phyloP scores from a whole-genome alignment of 2,888 invertebrate genomes.

The Drosophila mettleri region DNA sequence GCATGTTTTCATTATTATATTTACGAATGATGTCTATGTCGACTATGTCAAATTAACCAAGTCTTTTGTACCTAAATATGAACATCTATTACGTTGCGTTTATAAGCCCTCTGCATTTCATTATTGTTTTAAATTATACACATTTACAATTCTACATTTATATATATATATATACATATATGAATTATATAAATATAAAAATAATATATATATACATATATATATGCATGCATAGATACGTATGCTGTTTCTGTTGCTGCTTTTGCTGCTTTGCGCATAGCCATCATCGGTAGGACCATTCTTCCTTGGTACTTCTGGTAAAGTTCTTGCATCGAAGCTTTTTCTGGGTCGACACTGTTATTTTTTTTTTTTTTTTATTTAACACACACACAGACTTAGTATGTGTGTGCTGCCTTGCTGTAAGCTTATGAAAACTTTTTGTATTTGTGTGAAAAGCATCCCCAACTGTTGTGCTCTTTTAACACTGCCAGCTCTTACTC shows the following conservation, averaged over 20 bases:
- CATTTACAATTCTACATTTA: too few species aligned
- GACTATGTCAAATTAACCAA: constrained; percentile 34
- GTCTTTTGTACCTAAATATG: constrained; percentile 40
- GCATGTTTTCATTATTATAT: too few species aligned
- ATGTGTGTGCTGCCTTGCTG: neutral
- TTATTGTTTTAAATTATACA: too few species aligned
- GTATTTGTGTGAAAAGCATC: constrained; percentile 25
- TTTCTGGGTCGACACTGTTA: constrained; percentile 54
- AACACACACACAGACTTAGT: constrained; percentile 6
- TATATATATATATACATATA: neutral
- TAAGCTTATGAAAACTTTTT: constrained; percentile 18
- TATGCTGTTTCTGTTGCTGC: constrained; percentile 23
- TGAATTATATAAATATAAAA: neutral
- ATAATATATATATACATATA: neutral
- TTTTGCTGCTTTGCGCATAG: constrained; percentile 35
- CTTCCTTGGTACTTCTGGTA: constrained; percentile 67
- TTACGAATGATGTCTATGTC: too few species aligned
- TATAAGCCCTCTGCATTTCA: neutral
- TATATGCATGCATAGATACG: neutral
- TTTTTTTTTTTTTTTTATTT: constrained; percentile 4
- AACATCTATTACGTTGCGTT: neutral
- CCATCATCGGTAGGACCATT: constrained; percentile 53
- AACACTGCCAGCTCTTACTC: neutral
- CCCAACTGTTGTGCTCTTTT: constrained; percentile 30
- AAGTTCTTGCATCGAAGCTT: constrained; percentile 64